Evolutionary conservation across 2,113 vertebrate species (phyloP), one percentile per base, ranked within the genome.

Genomic region (Lepus europaeus): DNA sequence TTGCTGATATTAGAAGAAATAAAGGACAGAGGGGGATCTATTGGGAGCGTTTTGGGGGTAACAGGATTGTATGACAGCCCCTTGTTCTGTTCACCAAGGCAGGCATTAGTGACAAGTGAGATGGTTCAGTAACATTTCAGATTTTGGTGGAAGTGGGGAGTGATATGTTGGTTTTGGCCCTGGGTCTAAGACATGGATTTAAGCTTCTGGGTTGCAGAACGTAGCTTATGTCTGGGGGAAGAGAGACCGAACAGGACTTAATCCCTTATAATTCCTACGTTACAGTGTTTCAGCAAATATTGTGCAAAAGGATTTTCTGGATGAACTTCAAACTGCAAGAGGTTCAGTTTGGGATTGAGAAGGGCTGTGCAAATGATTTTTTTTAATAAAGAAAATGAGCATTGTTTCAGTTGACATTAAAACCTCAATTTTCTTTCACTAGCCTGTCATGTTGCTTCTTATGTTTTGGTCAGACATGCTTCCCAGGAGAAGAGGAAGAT

Each of bases 331-430:
- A 95, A 97, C 97, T 97, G 95, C 70, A 74, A 94, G 94, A 87
- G 96, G 93, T 93, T 98, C 94, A 93, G 94, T 97, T 95, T 97
- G 92, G 97, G 88, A 89, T 86, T 91, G 98, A 0, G 9, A 51
- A 97, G 80, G 97, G 86, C 96, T 97, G 96, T 96, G 92, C 91
- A 97, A 97, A 98, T 97, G 27, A 87, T 77, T 87, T 95, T 90
- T 87, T 89, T 90, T 88, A 91, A 74, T 72, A 84, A 96, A 97
- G 97, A 97, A 97, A 98, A 98, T 82, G 95, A 97, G 97, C 97
- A 97, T 98, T 98, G 96, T 97, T 98, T 98, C 94, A 97, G 95
- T 94, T 98, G 98, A 97, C 98, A 98, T 98, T 98, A 98, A 98
- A 98, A 98, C 96, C 95, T 97, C 90, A 95, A 88, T 96, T 96